Conservation (phyloP, 30 jellyfish, hydroid and myxozoan genomes). For the Catostylus mosaicus region DNA sequence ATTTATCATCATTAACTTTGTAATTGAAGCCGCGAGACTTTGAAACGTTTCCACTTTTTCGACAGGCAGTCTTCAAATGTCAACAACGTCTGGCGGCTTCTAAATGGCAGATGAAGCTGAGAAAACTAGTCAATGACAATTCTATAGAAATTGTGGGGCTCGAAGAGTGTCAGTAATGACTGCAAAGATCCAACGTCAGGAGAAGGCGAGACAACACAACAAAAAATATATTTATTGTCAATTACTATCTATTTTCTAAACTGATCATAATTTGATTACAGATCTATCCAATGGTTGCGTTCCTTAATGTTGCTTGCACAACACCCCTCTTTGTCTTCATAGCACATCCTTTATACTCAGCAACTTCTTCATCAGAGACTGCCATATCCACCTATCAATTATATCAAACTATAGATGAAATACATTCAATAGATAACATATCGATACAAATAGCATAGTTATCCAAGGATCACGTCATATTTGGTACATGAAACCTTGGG, state of each 20-base stretch:
- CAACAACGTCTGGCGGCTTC: conserved; percentile 33
- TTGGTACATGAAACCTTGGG: too few relatives aligned
- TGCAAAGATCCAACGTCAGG: not conserved
- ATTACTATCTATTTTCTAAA: not conserved
- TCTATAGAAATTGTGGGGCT: not conserved
- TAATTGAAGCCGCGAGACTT: too few relatives aligned
- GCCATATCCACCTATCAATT: conserved; percentile 61
- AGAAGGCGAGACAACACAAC: too few relatives aligned
- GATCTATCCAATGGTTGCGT: conserved; percentile 82
- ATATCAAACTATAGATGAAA: too few relatives aligned
- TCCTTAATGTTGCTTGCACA: conserved; percentile 53
- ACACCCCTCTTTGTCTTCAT: conserved; percentile 67
- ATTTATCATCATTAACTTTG: too few relatives aligned
- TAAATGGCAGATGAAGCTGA: conserved; percentile 18
- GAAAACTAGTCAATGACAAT: not conserved
- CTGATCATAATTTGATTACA: too few relatives aligned
- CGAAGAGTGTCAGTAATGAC: not conserved
- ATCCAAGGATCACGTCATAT: too few relatives aligned
- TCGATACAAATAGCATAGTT: too few relatives aligned
- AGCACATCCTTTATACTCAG: conserved; percentile 78
- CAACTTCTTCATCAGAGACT: conserved; percentile 84
- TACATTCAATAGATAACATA: too few relatives aligned
- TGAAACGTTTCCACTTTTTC: not conserved
- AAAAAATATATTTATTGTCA: not conserved
- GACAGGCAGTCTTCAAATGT: conserved; percentile 22